These are phyloP conservation scores for Eupithecia inturbata DNA, from an alignment of 2,888 invertebrate genomes.

Conservation along the genomic window DNA sequence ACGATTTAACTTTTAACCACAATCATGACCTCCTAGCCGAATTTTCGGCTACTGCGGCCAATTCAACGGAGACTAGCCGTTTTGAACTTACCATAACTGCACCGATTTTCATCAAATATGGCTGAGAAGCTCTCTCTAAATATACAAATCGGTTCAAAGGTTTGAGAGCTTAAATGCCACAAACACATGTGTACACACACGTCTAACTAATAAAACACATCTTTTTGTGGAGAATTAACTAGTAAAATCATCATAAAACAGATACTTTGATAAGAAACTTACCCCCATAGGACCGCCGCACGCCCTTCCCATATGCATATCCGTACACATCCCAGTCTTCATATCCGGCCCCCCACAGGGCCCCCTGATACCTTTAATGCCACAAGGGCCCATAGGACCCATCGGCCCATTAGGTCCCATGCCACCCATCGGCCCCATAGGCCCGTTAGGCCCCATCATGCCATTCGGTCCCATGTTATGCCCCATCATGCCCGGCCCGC, in stretches of 20 bases:
- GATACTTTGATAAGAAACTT: conserved; percentile 48
- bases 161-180: background rate
- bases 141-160: background rate
- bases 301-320: conserved; percentile 82
- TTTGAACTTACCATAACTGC: too few species aligned
- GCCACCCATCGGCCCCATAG: conserved; percentile 63
- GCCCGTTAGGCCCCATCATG: conserved; percentile 74
- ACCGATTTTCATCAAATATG: background rate
- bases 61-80: too few species aligned
- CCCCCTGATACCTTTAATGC: conserved; percentile 79
- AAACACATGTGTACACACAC: background rate
- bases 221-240: background rate
- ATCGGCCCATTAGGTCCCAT: conserved; percentile 78
- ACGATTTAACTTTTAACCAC: background rate
- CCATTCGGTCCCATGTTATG: conserved; percentile 43
- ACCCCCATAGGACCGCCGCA: conserved; percentile 83
- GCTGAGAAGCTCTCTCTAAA: background rate
- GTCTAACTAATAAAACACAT: background rate
- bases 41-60: background rate
- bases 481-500: conserved; percentile 55
- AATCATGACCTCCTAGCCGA: background rate
- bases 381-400: conserved; percentile 82
- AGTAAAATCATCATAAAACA: background rate
- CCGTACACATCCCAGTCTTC: conserved; percentile 80
- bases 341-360: conserved; percentile 81